Evolutionary conservation across 2,797 vertebrate species (phyloP).

Genomic region (Amphiprion clarkii): DNA sequence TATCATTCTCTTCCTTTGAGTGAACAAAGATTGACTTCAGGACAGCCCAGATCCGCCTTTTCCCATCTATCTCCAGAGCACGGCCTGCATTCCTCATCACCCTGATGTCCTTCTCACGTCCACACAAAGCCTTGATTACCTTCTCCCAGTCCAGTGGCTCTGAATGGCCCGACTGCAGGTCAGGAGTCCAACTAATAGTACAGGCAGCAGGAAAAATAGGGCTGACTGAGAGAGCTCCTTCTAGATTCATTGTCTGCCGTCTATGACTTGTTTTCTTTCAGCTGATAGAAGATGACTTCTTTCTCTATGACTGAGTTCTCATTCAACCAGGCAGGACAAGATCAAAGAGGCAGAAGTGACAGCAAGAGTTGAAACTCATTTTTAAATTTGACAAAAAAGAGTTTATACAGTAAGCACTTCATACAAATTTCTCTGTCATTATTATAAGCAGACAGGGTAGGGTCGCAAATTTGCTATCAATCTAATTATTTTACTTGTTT

Average conservation of each 20-base stretch:
- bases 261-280: slow-evolving; percentile 57
- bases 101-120: slow-evolving; percentile 29
- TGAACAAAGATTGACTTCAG: slow-evolving; percentile 65
- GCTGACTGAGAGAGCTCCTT: slow-evolving; percentile 24
- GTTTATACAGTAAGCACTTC: not conserved
- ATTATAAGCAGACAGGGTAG: slow-evolving; percentile 11
- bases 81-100: slow-evolving; percentile 33
- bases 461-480: not conserved
- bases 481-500: slow-evolving; percentile 1
- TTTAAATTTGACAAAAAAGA: slow-evolving; percentile 24
- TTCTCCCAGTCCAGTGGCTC: slow-evolving; percentile 63
- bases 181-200: slow-evolving; percentile 59
- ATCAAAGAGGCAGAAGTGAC: slow-evolving; percentile 48
- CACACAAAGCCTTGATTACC: slow-evolving; percentile 67
- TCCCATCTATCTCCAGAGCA: slow-evolving; percentile 41
- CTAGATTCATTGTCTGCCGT: slow-evolving; percentile 43
- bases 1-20: slow-evolving; percentile 50
- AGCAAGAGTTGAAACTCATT: slow-evolving; percentile 30
- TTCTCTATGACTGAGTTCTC: slow-evolving; percentile 46
- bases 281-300: slow-evolving; percentile 62
- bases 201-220: slow-evolving; percentile 20
- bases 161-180: slow-evolving; percentile 52
- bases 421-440: not conserved
- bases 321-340: slow-evolving; percentile 41
- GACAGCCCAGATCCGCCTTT: slow-evolving; percentile 58